Base-by-base conservation (phyloP, 2,888 invertebrate genomes). In the Drosophila flavopinicola region DNA sequence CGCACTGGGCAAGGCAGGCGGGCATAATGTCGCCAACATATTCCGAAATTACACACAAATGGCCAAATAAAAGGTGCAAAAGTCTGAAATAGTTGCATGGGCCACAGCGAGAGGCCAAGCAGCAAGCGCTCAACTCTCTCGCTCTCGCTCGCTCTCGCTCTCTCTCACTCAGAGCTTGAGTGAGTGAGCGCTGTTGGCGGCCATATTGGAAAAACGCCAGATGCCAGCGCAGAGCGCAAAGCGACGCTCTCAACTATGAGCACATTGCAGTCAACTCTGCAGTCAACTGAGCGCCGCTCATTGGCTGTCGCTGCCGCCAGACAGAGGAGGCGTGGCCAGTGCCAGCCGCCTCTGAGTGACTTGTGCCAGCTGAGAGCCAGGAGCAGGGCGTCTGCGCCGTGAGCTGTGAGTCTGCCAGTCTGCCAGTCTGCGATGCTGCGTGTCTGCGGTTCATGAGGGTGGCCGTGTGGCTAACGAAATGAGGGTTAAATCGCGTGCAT, bases 401-500 rank as follows among this genome's bases (percentile, higher is more conserved):
- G 53, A 41, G 48, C 10, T 9, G 1, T 1, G 10, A n/a, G n/a
- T n/a, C n/a, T n/a, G n/a, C n/a, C n/a, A n/a, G n/a, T n/a, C n/a
- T n/a, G n/a, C n/a, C n/a, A n/a, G n/a, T n/a, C n/a, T n/a, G n/a
- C n/a, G n/a, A n/a, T n/a, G n/a, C n/a, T n/a, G 49, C 2, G 17
- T 20, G 7, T n/a, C 17, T 17, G 32, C 2, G 42, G 37, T 38
- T 42, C 37, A 6, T 13, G 33, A 33, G 54, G n/a, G 27, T 44
- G 58, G 32, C 39, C 9, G 66, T 86, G 75, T 57, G 71, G 67
- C 73, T 66, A 63, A 51, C 67, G 66, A 88, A 83, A 77, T 85
- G 85, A 85, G 82, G 78, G 85, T 84, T 88, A 86, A 88, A 87
- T 84, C 84, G 77, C 78, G 88, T 88, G 86, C 84, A 88, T 88